Evolutionary conservation across 2,797 vertebrate species (phyloP).

Genomic region (Sarcoramphus papa): DNA sequence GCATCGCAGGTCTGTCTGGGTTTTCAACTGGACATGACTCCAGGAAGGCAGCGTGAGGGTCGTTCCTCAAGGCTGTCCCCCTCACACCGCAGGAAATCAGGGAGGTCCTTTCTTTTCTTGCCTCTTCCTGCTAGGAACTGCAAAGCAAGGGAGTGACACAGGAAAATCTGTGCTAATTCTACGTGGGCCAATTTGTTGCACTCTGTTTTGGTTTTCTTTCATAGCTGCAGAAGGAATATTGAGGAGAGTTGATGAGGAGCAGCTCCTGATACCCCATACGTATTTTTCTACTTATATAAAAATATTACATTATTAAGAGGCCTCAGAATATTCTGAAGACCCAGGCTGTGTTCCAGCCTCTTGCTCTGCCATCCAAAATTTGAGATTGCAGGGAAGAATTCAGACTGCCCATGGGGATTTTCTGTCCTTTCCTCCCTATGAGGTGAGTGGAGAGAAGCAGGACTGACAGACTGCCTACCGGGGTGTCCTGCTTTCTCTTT

Average conservation of each 20-base stretch:
- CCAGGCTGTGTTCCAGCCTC: neutral
- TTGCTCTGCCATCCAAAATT: neutral
- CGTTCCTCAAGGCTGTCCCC: accelerated
- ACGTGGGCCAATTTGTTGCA: neutral
- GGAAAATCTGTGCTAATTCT: neutral
- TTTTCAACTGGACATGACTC: neutral
- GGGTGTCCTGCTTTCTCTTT: neutral
- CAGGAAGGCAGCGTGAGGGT: neutral
- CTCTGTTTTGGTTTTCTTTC: neutral
- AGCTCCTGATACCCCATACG: neutral
- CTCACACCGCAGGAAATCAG: neutral
- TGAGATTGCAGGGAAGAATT: neutral
- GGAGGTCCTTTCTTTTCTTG: neutral
- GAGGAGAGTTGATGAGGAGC: neutral
- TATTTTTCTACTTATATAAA: neutral
- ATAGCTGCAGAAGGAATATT: neutral
- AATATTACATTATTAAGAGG: neutral
- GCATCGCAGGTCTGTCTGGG: neutral
- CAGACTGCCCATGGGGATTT: accelerated
- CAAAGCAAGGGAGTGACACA: neutral
- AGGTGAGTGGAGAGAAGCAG: neutral
- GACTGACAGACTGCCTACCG: neutral
- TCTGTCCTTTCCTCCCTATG: neutral
- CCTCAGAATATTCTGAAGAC: neutral
- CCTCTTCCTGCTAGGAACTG: neutral